Evolutionary conservation across 2,888 invertebrate species (phyloP).

Genomic region (Nycteola revayana): DNA sequence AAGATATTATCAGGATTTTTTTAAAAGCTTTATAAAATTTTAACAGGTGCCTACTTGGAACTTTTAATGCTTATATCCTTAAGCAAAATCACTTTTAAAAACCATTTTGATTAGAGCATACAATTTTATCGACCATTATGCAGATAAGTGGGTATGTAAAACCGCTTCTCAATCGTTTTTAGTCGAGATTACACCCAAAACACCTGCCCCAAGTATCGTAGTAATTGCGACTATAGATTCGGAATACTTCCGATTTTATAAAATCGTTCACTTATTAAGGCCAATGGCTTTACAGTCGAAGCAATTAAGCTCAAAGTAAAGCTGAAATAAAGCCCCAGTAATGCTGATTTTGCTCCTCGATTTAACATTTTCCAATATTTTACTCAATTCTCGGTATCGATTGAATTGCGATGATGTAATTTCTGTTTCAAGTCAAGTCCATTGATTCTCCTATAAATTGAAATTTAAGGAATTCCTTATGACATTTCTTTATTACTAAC

Average conservation of each 20-base stretch:
- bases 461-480: conserved; percentile 1
- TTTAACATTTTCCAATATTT: conserved; percentile 23
- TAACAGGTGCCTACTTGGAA: conserved; percentile 1
- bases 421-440: background rate
- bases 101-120: conserved; percentile 21
- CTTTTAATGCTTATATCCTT: conserved; percentile 3
- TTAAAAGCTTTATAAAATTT: too few species aligned
- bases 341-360: conserved; percentile 22
- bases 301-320: conserved; percentile 32
- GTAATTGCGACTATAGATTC: conserved; percentile 39
- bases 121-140: conserved; percentile 42
- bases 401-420: conserved; percentile 6
- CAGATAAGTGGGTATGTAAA: conserved; percentile 29
- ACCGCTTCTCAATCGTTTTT: conserved; percentile 34
- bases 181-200: conserved; percentile 36
- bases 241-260: conserved; percentile 10
- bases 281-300: conserved; percentile 19
- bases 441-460: too few species aligned
- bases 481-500: conserved; percentile 3
- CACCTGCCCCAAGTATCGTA: conserved; percentile 37
- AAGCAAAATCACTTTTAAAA: conserved; percentile 18
- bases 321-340: conserved; percentile 27
- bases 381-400: conserved; percentile 9
- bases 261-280: conserved; percentile 26
- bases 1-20: too few species aligned